Conservation (phyloP, 2,888 invertebrate species). For the Meloe dianella region DNA sequence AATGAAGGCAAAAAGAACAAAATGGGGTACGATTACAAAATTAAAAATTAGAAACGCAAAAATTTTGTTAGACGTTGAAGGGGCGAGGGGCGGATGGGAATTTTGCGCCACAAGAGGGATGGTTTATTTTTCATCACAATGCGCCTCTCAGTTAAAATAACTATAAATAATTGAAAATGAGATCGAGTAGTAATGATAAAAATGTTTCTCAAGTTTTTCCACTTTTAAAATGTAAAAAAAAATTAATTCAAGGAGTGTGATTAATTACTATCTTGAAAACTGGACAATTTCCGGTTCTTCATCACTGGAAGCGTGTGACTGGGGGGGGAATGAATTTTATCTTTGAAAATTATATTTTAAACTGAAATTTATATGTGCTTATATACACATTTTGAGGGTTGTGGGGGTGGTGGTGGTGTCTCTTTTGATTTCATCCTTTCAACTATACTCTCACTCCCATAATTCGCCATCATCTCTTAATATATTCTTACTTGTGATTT, state of each 20-base stretch:
- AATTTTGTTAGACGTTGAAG: too few species aligned
- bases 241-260: slow-evolving; percentile 8
- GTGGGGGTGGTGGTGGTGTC: not conserved
- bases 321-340: not conserved
- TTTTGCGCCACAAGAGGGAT: slow-evolving; percentile 38
- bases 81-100: not conserved
- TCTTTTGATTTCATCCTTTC: not conserved
- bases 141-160: slow-evolving; percentile 50
- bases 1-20: not conserved
- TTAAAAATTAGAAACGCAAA: slow-evolving; percentile 29
- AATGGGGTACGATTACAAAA: slow-evolving; percentile 18
- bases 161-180: slow-evolving; percentile 58
- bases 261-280: not conserved
- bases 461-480: slow-evolving; percentile 21
- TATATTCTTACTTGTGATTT: slow-evolving; percentile 32
- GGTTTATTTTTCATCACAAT: slow-evolving; percentile 53
- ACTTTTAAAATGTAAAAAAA: slow-evolving; percentile 13
- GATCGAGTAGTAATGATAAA: slow-evolving; percentile 48
- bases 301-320: too few species aligned
- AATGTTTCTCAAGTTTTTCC: slow-evolving; percentile 46
- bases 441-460: not conserved
- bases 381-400: not conserved
- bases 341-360: too few species aligned
- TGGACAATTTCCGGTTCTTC: not conserved
- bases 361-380: too few species aligned